phyloP scores from a whole-genome alignment of 1,140 invertebrate species.

The Zaprionus ornatus region DNA sequence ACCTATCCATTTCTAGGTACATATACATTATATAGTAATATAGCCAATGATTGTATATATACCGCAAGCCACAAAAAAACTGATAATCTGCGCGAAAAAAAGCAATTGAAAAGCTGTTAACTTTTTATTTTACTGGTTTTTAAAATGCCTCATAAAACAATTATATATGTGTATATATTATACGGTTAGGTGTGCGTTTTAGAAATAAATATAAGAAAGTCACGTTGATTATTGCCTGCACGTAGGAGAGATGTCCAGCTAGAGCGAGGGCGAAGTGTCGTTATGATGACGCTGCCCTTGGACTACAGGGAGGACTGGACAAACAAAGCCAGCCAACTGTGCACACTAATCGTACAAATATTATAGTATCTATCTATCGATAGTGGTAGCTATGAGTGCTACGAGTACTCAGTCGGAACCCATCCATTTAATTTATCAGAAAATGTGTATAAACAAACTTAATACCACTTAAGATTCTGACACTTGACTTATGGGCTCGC shows the following conservation, averaged over 20 bases:
- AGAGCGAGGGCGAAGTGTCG: neutral
- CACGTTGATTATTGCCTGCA: conserved; percentile 63
- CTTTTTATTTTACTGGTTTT: conserved; percentile 6
- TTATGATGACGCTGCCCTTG: conserved; percentile 35
- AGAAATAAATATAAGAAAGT: conserved; percentile 54
- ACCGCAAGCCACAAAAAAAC: conserved; percentile 25
- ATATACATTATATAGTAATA: neutral
- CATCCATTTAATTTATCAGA: conserved; percentile 71
- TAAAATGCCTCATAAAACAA: conserved; percentile 1
- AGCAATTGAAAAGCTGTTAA: neutral
- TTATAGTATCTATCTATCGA: conserved; percentile 18
- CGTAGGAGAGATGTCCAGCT: conserved; percentile 34
- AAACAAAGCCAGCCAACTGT: conserved; percentile 22
- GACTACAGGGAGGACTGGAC: conserved; percentile 1
- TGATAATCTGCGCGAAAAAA: conserved; percentile 3
- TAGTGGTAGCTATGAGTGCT: conserved; percentile 10
- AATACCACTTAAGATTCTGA: conserved; percentile 63
- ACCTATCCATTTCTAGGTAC: neutral
- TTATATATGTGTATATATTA: conserved; percentile 35
- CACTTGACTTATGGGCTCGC: conserved; percentile 59
- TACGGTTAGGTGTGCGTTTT: neutral
- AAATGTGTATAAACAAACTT: conserved; percentile 64
- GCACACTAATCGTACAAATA: conserved; percentile 4
- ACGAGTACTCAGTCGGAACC: conserved; percentile 33
- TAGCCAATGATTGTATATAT: neutral